Evolutionary conservation across 2,113 vertebrate genomes (phyloP), one percentile per base, ranked within the genome.

Genomic region (Alaudala cheleensis): DNA sequence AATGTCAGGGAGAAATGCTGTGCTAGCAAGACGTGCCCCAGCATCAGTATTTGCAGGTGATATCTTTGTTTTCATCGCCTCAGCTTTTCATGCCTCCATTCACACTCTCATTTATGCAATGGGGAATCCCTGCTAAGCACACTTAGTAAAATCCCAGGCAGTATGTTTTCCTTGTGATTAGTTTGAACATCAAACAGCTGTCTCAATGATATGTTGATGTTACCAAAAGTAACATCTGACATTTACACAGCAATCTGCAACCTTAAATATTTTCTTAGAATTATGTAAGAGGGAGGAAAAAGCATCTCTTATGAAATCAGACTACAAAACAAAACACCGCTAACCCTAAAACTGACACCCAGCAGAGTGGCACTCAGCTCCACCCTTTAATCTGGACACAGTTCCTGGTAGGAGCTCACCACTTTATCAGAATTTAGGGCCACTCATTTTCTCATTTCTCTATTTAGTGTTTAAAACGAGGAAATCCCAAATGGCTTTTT

Each of bases 61-160:
- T 95, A 67, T 81, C 73, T 82, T 95, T 91, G 73, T 91, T 95
- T 95, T 92, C 45, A 72, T 87, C 53, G 28, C 84, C 49, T 87
- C 71, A 82, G 61, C 90, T 94, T 96, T 73, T 96, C 67, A 60
- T 71, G 54, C n/a, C 47, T 80, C 17, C 0, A 0, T 69, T 91
- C 45, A 12, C 47, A 9, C 24, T 57, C 78, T 70, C 37, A 45
- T 66, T 87, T 83, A 66, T 56, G 50, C 1, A 0, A 65, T 25
- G 45, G 56, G 40, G 51, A 93, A 72, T 84, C 72, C 78, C 49
- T 86, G 79, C 54, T 81, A 79, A 80, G 74, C 76, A 73, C 54
- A 51, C 28, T 71, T 51, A 85, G 71, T 58, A 64, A 80, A 92
- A 94, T 76, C 89, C 60, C n/a, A 28, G 54, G 64, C 58, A 81